Conservation (phyloP, 1,140 invertebrate genomes). For the Scylla paramamosain region DNA sequence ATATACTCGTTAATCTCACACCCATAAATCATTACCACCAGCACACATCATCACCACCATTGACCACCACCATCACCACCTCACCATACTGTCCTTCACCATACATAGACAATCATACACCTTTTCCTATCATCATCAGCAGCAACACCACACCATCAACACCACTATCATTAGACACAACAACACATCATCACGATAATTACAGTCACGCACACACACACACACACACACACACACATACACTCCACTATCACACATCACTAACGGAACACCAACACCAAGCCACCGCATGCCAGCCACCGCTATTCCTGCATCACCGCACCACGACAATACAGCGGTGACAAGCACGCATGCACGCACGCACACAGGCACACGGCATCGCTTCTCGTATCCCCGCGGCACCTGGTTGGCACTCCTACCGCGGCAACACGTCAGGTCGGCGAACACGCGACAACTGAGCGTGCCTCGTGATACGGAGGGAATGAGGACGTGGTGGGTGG, state of each 20-base stretch:
- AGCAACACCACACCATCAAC: not conserved
- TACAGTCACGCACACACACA: not conserved
- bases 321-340: not conserved
- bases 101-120: not conserved
- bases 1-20: too few species aligned
- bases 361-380: too few species aligned
- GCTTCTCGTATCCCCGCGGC: not conserved
- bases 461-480: not conserved
- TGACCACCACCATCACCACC: not conserved
- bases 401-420: not conserved
- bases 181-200: too few species aligned
- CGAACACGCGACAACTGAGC: not conserved
- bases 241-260: not conserved
- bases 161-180: too few species aligned
- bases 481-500: not conserved
- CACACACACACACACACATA: not conserved
- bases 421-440: not conserved
- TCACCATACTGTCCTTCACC: not conserved
- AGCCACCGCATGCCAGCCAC: not conserved
- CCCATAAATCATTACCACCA: too few species aligned
- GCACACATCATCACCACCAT: not conserved
- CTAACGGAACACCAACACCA: not conserved
- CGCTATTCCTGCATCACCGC: not conserved
- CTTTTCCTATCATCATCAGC: not conserved
- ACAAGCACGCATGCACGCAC: too few species aligned